Evolutionary conservation across 1,140 invertebrate genomes (phyloP).

Genomic region (Leptinotarsa lineolata): DNA sequence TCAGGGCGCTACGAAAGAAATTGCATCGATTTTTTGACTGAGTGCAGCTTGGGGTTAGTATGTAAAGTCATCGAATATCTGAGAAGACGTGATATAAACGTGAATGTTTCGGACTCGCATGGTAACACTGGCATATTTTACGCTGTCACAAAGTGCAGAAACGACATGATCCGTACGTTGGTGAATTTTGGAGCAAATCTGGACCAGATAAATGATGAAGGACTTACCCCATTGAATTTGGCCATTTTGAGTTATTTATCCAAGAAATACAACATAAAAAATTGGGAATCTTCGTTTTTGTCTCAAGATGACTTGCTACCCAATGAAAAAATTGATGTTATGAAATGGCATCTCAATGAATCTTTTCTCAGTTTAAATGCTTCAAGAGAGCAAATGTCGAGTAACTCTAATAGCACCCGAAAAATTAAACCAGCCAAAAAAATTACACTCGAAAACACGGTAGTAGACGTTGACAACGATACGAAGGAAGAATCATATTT

Average conservation of each 20-base stretch:
- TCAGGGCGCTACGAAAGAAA: conserved; percentile 44
- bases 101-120: conserved; percentile 56
- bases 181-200: conserved; percentile 58
- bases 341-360: conserved; percentile 44
- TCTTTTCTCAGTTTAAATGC: conserved; percentile 31
- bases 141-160: conserved; percentile 55
- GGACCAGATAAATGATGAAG: conserved; percentile 59
- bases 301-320: conserved; percentile 28
- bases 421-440: neutral
- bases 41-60: conserved; percentile 49
- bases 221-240: conserved; percentile 58
- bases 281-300: conserved; percentile 55
- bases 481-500: neutral
- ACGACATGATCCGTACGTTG: conserved; percentile 48
- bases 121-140: conserved; percentile 61
- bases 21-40: conserved; percentile 43
- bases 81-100: conserved; percentile 55
- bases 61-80: conserved; percentile 53
- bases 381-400: neutral
- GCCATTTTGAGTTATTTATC: conserved; percentile 56
- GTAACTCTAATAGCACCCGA: too few relatives aligned
- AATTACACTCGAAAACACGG: neutral
- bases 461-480: neutral
- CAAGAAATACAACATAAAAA: conserved; percentile 49
- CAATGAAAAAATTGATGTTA: conserved; percentile 52